A percentile compares a stretch with the other conserved stretches of the same genome.
These are phyloP conservation scores for Eupristina koningsbergeri DNA, from an alignment of 1,140 invertebrate genomes.

Conservation along the genomic window DNA sequence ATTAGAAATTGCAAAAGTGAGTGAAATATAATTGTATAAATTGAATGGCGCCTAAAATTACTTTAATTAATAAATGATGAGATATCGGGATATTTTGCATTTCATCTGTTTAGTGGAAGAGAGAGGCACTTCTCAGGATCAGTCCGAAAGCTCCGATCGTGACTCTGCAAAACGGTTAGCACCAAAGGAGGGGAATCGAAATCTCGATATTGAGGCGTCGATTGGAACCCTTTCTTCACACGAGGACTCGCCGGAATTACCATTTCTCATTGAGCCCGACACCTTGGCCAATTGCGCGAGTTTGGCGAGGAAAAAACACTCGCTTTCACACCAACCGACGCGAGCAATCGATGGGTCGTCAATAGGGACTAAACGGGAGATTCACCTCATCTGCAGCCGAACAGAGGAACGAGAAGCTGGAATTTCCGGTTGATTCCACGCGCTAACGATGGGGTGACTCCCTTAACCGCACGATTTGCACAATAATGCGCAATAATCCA, in stretches of 20 bases:
- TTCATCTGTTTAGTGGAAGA: too few species aligned
- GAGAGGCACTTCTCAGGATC: too few species aligned
- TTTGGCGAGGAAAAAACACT: background rate
- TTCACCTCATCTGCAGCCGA: constrained; percentile 26
- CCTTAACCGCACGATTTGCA: constrained; percentile 68
- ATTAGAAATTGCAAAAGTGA: too few species aligned
- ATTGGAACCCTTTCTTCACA: background rate
- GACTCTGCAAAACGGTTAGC: background rate
- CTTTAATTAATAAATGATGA: too few species aligned
- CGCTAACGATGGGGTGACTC: constrained; percentile 71
- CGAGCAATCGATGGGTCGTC: constrained; percentile 14
- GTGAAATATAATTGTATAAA: too few species aligned
- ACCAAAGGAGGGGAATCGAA: background rate
- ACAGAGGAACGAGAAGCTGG: constrained; percentile 69
- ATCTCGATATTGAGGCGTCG: background rate
- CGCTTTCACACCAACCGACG: background rate
- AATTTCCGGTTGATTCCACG: constrained; percentile 74
- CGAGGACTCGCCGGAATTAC: constrained; percentile 19
- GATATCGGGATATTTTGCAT: too few species aligned
- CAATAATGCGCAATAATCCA: constrained; percentile 72
- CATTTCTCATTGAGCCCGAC: constrained; percentile 16
- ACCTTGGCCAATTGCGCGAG: constrained; percentile 8
- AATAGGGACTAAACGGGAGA: constrained; percentile 6
- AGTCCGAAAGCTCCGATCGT: too few species aligned
- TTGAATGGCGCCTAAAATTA: too few species aligned